These are phyloP conservation scores for Vidua chalybeata DNA, from an alignment of 2,113 vertebrate genomes.

Conservation along the genomic window DNA sequence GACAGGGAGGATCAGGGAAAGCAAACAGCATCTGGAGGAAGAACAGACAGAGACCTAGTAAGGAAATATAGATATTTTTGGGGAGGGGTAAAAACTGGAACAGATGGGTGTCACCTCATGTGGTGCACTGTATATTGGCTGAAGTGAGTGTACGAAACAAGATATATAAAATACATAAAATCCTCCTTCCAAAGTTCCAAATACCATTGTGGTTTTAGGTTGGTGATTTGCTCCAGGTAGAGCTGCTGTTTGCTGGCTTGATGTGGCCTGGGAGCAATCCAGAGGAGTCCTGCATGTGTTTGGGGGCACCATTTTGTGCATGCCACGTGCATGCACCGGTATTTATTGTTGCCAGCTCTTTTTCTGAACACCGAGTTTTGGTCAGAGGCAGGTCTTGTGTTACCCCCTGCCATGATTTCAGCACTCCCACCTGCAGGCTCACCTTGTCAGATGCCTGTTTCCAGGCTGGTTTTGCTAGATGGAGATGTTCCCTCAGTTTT, in stretches of 20 bases:
- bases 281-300: neutral
- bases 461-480: neutral
- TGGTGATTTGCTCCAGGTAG: neutral
- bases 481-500: slow-evolving; percentile 3
- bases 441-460: neutral
- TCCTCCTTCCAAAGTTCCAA: neutral
- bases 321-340: fast-evolving
- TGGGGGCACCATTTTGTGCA: neutral
- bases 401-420: neutral
- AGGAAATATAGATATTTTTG: neutral
- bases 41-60: neutral
- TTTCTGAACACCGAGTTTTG: neutral
- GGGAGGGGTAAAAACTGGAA: neutral
- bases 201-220: neutral
- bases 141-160: neutral
- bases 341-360: neutral
- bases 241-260: neutral
- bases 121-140: neutral
- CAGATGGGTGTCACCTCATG: neutral
- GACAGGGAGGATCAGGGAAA: neutral
- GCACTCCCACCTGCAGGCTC: neutral
- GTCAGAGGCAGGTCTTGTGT: neutral
- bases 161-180: neutral
- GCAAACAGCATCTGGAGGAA: neutral
- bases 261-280: neutral